Conservation (phyloP, 2,888 invertebrate species). For the Abscondita cerata region DNA sequence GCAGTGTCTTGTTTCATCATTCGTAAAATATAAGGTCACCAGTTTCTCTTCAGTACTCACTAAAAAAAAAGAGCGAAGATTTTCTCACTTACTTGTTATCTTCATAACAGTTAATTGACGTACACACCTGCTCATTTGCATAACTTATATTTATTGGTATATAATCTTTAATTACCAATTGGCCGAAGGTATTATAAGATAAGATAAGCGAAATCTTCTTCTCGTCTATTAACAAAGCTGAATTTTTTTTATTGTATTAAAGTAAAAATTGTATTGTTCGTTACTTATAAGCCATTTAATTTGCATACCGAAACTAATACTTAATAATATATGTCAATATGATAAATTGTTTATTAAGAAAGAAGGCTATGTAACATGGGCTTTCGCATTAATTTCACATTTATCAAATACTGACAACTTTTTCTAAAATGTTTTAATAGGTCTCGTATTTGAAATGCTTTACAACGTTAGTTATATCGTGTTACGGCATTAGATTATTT, state of each 20-base stretch:
- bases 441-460: constrained; percentile 6
- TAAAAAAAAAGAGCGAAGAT: not conserved
- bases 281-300: constrained; percentile 5
- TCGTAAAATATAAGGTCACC: too few relatives aligned
- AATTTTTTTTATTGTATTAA: not conserved
- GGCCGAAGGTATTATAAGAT: constrained; percentile 13
- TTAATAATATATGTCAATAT: constrained; percentile 16
- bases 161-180: constrained; percentile 33
- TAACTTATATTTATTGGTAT: constrained; percentile 37
- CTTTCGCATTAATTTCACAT: constrained; percentile 18
- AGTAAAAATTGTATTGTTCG: not conserved
- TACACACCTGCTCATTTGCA: constrained; percentile 38
- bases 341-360: constrained; percentile 18
- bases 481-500: constrained; percentile 11
- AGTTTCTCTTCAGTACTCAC: too few relatives aligned
- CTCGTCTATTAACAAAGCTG: not conserved
- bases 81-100: constrained; percentile 14
- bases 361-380: constrained; percentile 16
- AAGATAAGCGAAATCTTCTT: not conserved
- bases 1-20: too few relatives aligned
- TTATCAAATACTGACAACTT: constrained; percentile 18
- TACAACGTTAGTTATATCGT: not conserved
- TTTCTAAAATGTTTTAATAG: constrained; percentile 14
- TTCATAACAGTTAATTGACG: constrained; percentile 11
- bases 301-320: constrained; percentile 17